Percentiles rank a stretch among this genome's conserved stretches.
These are phyloP conservation scores for Heliangelus exortis DNA, from an alignment of 2,797 vertebrate genomes.

Conservation along the genomic window DNA sequence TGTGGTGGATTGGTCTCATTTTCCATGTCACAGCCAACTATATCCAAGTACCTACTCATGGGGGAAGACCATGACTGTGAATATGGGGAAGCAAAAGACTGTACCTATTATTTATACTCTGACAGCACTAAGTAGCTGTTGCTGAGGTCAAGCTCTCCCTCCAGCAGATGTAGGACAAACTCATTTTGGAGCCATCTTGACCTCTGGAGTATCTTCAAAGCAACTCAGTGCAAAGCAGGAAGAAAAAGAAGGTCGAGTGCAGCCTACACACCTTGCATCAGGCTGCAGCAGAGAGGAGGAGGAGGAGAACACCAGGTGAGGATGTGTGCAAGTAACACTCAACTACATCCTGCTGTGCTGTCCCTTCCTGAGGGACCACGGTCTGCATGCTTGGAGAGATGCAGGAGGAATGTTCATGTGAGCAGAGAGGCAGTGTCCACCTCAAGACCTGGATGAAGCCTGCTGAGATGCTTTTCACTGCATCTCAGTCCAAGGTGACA, in stretches of 20 bases:
- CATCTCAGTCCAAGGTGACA: neutral
- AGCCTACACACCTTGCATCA: neutral
- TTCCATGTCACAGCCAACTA: neutral
- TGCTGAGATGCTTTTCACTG: neutral
- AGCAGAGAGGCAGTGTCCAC: neutral
- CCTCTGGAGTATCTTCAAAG: neutral
- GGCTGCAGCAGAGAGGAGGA: neutral
- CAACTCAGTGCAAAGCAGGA: neutral
- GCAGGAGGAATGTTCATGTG: neutral
- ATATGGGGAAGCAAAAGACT: neutral
- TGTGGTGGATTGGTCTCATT: neutral
- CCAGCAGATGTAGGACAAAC: neutral
- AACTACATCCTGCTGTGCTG: accelerated
- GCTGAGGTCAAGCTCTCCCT: neutral
- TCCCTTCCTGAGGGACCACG: accelerated
- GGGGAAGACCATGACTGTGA: neutral
- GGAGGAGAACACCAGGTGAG: neutral
- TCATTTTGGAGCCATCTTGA: neutral
- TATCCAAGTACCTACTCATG: neutral
- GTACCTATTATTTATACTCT: neutral
- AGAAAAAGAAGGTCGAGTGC: neutral
- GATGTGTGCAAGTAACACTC: accelerated
- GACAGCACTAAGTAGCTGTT: accelerated
- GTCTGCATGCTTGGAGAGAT: neutral
- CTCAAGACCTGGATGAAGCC: neutral